phyloP scores from a whole-genome alignment of 2,888 invertebrate species.

The Drosophila borealis region DNA sequence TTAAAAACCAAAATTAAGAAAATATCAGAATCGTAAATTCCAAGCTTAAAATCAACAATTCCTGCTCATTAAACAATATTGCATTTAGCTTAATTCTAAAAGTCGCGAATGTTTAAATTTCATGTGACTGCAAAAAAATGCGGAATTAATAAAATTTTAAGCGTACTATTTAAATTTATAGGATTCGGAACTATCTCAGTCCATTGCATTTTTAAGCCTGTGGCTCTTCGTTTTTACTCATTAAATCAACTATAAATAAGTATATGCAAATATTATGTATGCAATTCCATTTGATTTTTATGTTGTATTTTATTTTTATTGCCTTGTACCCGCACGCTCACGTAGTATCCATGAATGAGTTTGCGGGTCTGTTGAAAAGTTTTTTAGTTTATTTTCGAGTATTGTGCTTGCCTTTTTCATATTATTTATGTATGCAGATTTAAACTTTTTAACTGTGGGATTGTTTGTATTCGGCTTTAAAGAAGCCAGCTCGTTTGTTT shows the following conservation, averaged over 20 bases:
- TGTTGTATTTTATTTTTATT: conserved; percentile 23
- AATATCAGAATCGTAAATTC: conserved; percentile 28
- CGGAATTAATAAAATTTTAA: conserved; percentile 23
- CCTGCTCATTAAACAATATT: conserved; percentile 11
- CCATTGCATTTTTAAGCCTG: conserved; percentile 14
- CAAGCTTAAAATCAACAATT: background rate
- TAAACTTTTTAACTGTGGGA: conserved; percentile 51
- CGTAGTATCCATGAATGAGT: conserved; percentile 52
- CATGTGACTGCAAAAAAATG: conserved; percentile 1
- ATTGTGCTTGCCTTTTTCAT: conserved; percentile 55
- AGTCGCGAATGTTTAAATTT: conserved; percentile 4
- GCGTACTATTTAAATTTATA: conserved; percentile 19
- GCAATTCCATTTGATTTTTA: conserved; percentile 40
- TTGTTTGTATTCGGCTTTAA: conserved; percentile 33
- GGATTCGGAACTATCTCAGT: conserved; percentile 8
- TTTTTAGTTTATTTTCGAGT: conserved; percentile 43
- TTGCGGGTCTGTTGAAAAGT: conserved; percentile 39
- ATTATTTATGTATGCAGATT: conserved; percentile 75
- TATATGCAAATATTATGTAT: conserved; percentile 59
- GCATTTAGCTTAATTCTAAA: background rate
- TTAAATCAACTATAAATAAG: conserved; percentile 48
- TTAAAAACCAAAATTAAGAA: conserved; percentile 7
- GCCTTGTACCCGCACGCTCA: conserved; percentile 48
- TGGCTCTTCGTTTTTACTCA: conserved; percentile 31
- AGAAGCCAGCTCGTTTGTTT: conserved; percentile 53